Evolutionary conservation across 2,113 vertebrate species (phyloP).

Genomic region (Proteles cristata): DNA sequence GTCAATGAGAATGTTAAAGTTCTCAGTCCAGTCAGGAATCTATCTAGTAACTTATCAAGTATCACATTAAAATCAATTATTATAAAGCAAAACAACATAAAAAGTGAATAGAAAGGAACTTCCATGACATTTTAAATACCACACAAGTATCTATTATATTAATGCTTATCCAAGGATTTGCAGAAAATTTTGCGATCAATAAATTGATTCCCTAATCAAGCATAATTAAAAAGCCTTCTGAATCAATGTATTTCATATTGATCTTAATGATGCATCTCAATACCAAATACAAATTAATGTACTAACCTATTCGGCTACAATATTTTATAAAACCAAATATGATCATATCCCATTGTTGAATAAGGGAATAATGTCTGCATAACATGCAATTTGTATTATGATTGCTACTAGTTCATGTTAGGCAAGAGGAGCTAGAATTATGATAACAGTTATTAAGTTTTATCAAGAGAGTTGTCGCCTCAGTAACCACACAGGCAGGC

Average conservation of each 20-base stretch:
- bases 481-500: not conserved
- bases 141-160: not conserved
- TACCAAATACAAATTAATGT: not conserved
- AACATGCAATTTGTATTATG: not conserved
- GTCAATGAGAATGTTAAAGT: not conserved
- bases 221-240: conserved; percentile 35
- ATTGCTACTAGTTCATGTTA: not conserved
- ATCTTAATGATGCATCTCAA: not conserved
- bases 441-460: not conserved
- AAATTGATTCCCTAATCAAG: not conserved
- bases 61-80: not conserved
- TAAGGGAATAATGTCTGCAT: not conserved
- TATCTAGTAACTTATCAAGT: not conserved
- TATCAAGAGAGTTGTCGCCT: not conserved
- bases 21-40: not conserved
- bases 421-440: not conserved
- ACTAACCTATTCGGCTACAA: not conserved
- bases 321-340: conserved; percentile 35
- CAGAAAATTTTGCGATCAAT: not conserved
- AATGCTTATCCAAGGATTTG: not conserved
- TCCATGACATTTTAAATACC: not conserved
- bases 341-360: not conserved
- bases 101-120: not conserved
- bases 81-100: not conserved
- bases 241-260: not conserved